Percentiles rank a stretch among this genome's conserved stretches.
These are phyloP conservation scores for Emydocephalus ijimae DNA, from an alignment of 2,113 vertebrate genomes.

Conservation along the genomic window DNA sequence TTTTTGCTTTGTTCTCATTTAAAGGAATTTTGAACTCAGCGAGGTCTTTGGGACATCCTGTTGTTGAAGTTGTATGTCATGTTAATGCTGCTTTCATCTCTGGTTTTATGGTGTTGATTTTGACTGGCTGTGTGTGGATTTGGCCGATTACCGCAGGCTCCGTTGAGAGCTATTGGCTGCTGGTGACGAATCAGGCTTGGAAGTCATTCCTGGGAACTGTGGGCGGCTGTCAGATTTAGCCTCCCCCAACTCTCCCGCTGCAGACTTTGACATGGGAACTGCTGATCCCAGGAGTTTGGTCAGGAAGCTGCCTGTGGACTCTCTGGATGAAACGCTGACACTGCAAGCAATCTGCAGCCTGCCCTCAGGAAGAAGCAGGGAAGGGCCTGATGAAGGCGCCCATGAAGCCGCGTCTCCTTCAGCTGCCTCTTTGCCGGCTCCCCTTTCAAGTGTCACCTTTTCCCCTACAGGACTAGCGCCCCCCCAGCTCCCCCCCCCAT, in stretches of 20 bases:
- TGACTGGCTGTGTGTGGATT: not conserved
- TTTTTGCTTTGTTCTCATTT: not conserved
- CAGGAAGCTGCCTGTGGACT: not conserved
- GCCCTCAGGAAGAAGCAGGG: not conserved
- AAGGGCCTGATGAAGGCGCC: not conserved
- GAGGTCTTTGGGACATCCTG: not conserved
- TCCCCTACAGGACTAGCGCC: not conserved
- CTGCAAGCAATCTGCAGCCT: not conserved
- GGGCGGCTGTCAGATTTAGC: not conserved
- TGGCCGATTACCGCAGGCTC: not conserved
- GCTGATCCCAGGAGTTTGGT: not conserved
- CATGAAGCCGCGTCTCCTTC: not conserved
- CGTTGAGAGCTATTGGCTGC: not conserved
- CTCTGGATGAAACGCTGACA: not conserved
- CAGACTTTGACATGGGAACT: not conserved
- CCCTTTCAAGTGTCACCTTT: not conserved
- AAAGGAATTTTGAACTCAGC: not conserved
- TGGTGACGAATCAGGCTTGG: not conserved
- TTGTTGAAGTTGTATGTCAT: not conserved
- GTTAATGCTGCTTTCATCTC: not conserved
- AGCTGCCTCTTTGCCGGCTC: not conserved
- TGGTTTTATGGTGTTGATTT: not conserved
- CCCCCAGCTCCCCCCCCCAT: not conserved
- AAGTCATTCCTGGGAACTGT: not conserved
- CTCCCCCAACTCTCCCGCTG: not conserved